phyloP scores from a whole-genome alignment of 1,140 invertebrate species.

The Propsilocerus akamusi region DNA sequence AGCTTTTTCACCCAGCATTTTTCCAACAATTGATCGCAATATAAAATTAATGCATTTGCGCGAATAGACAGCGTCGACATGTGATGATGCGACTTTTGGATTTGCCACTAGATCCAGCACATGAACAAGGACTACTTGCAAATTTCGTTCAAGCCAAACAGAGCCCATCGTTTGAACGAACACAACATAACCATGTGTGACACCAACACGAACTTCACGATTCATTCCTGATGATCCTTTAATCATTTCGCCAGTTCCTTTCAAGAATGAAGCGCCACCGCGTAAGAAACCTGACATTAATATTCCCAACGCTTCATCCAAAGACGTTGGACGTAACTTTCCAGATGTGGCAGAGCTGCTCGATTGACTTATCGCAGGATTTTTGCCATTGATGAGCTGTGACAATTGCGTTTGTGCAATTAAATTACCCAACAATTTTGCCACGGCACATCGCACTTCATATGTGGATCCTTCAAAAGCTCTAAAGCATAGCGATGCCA shows the following conservation, averaged over 20 bases:
- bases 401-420: constrained; percentile 59
- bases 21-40: constrained; percentile 73
- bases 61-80: constrained; percentile 95
- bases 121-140: constrained; percentile 69
- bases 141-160: constrained; percentile 85
- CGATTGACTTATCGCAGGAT: constrained; percentile 12
- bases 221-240: constrained; percentile 85
- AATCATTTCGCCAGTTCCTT: constrained; percentile 88
- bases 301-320: constrained; percentile 83
- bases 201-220: constrained; percentile 87
- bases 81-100: constrained; percentile 82
- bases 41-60: constrained; percentile 96
- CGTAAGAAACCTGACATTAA: constrained; percentile 88
- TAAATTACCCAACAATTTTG: constrained; percentile 72
- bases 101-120: constrained; percentile 82
- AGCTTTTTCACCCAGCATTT: constrained; percentile 89
- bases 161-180: constrained; percentile 86
- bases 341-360: constrained; percentile 16
- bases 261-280: constrained; percentile 87
- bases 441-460: constrained; percentile 81
- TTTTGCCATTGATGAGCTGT: constrained; percentile 13
- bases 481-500: constrained; percentile 75
- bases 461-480: constrained; percentile 89
- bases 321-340: constrained; percentile 39
- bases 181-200: constrained; percentile 85